A percentile compares a stretch with the other conserved stretches of the same genome.
Evolutionary conservation across 1,140 invertebrate species (phyloP).

Genomic region (Cardiocondyla obscurior): DNA sequence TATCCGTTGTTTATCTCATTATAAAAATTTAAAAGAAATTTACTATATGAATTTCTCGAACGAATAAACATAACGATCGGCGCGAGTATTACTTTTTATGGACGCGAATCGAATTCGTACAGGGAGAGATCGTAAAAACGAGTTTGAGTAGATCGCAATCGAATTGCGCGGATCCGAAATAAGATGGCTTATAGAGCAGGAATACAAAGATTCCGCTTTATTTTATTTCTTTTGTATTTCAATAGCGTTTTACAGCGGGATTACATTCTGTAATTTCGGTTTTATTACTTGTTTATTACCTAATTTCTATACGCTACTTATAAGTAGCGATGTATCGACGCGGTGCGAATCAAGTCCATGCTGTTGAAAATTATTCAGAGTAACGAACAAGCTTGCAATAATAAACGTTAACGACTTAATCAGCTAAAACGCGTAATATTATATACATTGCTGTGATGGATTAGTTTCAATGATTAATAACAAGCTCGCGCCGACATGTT

Average conservation of each 20-base stretch:
- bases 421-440: background rate
- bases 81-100: conserved; percentile 25
- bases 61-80: conserved; percentile 38
- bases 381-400: background rate
- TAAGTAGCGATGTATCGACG: too few relatives aligned
- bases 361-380: background rate
- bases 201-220: background rate
- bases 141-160: background rate
- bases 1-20: too few relatives aligned
- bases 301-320: background rate
- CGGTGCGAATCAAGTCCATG: too few relatives aligned
- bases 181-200: background rate
- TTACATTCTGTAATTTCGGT: background rate
- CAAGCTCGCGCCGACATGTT: background rate
- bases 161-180: conserved; percentile 8
- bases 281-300: background rate
- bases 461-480: conserved; percentile 42
- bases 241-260: background rate
- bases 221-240: background rate
- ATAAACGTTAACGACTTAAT: conserved; percentile 8
- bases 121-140: conserved; percentile 22
- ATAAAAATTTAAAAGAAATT: conserved; percentile 16
- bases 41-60: conserved; percentile 23
- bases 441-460: background rate
- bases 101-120: conserved; percentile 1